Evolutionary conservation across 2,888 invertebrate species (phyloP).

Genomic region (Pyrochroa serraticornis): DNA sequence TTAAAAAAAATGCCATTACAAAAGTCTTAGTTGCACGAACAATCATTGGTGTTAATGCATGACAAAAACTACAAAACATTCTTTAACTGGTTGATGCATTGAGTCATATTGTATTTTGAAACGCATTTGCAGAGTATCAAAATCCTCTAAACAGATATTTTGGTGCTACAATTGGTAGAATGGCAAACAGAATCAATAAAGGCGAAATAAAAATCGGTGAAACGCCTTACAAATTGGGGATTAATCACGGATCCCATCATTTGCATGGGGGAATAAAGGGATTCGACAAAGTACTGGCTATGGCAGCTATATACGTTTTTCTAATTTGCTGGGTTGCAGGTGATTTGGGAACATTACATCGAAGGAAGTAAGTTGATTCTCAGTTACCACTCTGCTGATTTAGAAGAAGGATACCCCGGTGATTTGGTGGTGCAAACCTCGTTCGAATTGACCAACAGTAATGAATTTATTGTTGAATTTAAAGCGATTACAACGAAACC

Average conservation of each 20-base stretch:
- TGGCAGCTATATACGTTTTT: not conserved
- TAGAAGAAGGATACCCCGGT: constrained; percentile 91
- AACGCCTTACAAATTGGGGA: constrained; percentile 66
- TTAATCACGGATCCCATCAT: constrained; percentile 70
- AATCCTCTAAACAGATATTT: constrained; percentile 73
- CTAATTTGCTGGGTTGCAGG: constrained; percentile 50
- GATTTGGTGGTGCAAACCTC: constrained; percentile 72
- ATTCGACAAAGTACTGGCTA: constrained; percentile 67
- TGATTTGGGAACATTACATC: constrained; percentile 72
- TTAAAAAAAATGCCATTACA: too few species aligned
- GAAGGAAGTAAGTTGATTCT: constrained; percentile 70
- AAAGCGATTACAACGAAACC: constrained; percentile 76
- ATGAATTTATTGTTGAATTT: constrained; percentile 77
- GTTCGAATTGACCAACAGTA: constrained; percentile 75
- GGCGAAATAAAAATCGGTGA: constrained; percentile 71
- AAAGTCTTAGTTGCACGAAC: too few species aligned
- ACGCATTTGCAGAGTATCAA: constrained; percentile 64
- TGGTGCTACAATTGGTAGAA: constrained; percentile 81
- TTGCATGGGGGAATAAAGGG: constrained; percentile 81
- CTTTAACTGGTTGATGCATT: too few species aligned
- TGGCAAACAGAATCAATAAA: constrained; percentile 75
- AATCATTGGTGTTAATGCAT: too few species aligned
- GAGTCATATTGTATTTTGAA: too few species aligned
- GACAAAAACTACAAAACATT: too few species aligned
- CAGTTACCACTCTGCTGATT: constrained; percentile 76